A percentile compares a stretch with the other conserved stretches of the same genome.
Evolutionary conservation across 2,888 invertebrate genomes (phyloP).

Genomic region (Ophion ventricosus): DNA sequence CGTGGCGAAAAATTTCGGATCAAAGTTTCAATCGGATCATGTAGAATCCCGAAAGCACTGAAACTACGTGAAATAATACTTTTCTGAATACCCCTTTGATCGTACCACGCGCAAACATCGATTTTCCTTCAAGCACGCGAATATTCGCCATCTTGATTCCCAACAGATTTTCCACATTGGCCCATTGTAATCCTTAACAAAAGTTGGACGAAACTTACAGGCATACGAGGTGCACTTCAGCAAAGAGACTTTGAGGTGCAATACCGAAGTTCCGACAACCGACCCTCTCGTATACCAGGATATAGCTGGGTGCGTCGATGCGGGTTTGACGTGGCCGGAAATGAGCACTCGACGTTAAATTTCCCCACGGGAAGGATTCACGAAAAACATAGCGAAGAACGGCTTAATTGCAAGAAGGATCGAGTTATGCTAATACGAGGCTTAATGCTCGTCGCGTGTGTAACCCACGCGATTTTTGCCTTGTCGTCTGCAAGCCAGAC

Average conservation of each 20-base stretch:
- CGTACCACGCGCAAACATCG: too few species aligned
- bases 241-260: background rate
- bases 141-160: too few species aligned
- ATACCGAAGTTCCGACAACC: background rate
- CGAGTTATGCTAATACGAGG: slow-evolving; percentile 74
- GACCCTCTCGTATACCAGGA: background rate
- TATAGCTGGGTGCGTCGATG: background rate
- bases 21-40: too few species aligned
- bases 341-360: slow-evolving; percentile 53
- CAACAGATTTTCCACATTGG: too few species aligned
- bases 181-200: background rate
- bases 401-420: slow-evolving; percentile 73
- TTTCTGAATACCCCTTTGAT: too few species aligned
- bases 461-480: slow-evolving; percentile 53
- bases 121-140: too few species aligned
- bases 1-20: too few species aligned
- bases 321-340: slow-evolving; percentile 36
- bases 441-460: slow-evolving; percentile 53
- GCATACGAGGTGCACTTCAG: background rate
- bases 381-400: slow-evolving; percentile 67
- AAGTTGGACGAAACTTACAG: background rate
- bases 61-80: too few species aligned
- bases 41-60: too few species aligned
- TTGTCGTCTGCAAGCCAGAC: slow-evolving; percentile 15
- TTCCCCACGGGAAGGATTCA: slow-evolving; percentile 41